A percentile compares a stretch with the other conserved stretches of the same genome.
Conservation (phyloP, 35 echinoderm and acorn worm genomes). For the Ptychodera flava region DNA sequence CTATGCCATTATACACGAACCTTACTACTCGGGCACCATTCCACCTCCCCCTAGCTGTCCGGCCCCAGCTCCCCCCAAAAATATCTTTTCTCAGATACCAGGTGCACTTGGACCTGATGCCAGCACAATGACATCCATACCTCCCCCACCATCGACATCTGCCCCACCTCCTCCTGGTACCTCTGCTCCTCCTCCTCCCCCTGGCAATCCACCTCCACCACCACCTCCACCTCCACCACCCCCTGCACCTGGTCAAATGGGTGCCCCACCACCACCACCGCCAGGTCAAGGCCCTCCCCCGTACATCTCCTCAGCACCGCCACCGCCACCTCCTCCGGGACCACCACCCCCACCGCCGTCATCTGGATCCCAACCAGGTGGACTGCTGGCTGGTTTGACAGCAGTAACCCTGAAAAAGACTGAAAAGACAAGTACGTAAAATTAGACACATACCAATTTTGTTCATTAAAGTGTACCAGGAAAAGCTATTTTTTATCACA, state of each 20-base stretch:
- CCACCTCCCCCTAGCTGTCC: not conserved
- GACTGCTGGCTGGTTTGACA: not conserved
- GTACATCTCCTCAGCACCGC: not conserved
- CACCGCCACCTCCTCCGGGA: not conserved
- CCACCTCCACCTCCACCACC: not conserved
- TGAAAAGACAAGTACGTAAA: not conserved
- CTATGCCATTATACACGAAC: not conserved
- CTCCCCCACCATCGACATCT: conserved; percentile 5
- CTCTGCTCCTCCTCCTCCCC: not conserved
- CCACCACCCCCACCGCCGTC: conserved; percentile 8
- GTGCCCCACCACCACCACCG: not conserved
- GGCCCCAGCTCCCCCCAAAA: not conserved
- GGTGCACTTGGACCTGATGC: not conserved
- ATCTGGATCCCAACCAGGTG: not conserved
- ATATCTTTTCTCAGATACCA: not conserved
- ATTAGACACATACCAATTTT: not conserved
- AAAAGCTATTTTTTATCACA: not conserved
- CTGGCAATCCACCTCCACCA: not conserved
- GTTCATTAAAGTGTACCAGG: not conserved
- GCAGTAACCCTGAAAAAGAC: not conserved
- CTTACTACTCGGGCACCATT: not conserved
- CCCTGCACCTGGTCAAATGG: not conserved
- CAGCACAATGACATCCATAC: not conserved
- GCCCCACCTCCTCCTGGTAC: not conserved
- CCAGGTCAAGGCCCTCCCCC: conserved; percentile 7